These are phyloP conservation scores for Gonioctena quinquepunctata DNA, from an alignment of 1,140 invertebrate species.

Conservation along the genomic window DNA sequence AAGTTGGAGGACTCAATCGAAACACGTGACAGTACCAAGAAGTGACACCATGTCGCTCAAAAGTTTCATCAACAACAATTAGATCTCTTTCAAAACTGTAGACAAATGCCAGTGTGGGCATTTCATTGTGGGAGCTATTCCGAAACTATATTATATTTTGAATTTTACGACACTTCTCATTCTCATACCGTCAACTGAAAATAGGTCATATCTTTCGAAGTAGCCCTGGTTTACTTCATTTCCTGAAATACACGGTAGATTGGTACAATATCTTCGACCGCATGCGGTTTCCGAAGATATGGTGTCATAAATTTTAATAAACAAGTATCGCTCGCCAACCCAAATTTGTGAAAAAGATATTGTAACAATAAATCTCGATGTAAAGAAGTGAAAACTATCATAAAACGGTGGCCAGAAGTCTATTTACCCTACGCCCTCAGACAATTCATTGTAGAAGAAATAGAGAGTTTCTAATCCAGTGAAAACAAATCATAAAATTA, in stretches of 20 bases:
- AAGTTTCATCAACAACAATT: no score
- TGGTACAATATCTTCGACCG: constrained; percentile 3
- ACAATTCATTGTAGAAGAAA: neutral
- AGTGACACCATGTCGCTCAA: no score
- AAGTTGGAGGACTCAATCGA: no score
- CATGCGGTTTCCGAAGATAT: constrained; percentile 5
- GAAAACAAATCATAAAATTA: constrained; percentile 20
- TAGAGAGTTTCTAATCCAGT: neutral
- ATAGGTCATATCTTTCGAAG: constrained; percentile 3
- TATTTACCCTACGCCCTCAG: constrained; percentile 8
- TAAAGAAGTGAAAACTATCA: constrained; percentile 14
- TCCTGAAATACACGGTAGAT: constrained; percentile 11
- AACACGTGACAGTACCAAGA: no score
- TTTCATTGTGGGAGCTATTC: neutral
- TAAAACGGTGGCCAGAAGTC: constrained; percentile 18
- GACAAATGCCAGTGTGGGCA: neutral
- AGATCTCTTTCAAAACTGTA: no score
- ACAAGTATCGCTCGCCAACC: neutral
- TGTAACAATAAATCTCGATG: constrained; percentile 1
- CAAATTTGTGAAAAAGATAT: constrained; percentile 9
- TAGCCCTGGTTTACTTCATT: neutral
- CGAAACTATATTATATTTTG: no score
- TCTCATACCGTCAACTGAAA: neutral
- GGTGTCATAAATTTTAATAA: constrained; percentile 19
- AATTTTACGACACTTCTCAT: neutral